phyloP scores from a whole-genome alignment of 2,113 vertebrate species.

The Phyllostomus discolor region DNA sequence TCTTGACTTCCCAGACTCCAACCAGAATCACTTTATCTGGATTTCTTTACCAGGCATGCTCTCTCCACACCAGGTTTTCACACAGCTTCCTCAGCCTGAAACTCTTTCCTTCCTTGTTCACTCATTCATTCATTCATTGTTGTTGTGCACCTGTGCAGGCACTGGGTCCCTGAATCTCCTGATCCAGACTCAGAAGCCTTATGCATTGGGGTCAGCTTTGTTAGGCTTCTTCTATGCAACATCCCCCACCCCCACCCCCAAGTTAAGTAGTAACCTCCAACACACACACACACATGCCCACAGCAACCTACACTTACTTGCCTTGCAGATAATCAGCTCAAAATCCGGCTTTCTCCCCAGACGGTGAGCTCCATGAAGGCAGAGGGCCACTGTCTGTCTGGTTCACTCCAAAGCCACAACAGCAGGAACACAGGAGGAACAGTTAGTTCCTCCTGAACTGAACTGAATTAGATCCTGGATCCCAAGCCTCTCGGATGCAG shows the following conservation, averaged over 20 bases:
- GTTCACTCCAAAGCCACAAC: neutral
- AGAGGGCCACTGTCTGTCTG: neutral
- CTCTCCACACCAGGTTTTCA: neutral
- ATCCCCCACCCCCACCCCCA: neutral
- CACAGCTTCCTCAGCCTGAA: neutral
- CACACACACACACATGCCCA: neutral
- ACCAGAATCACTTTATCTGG: neutral
- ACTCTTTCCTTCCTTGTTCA: neutral
- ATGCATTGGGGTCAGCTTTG: neutral
- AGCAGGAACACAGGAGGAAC: neutral
- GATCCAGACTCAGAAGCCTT: neutral
- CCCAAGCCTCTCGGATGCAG: neutral
- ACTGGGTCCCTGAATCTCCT: neutral
- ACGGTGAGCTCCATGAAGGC: neutral
- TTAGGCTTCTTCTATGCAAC: neutral
- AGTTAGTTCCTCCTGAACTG: neutral
- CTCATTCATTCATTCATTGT: neutral
- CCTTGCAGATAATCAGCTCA: neutral
- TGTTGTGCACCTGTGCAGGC: neutral
- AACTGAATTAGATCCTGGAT: neutral
- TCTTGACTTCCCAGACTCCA: neutral
- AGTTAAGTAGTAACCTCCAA: neutral
- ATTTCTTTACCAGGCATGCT: neutral
- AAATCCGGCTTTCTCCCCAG: neutral
- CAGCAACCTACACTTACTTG: neutral